These are phyloP conservation scores for Disparrhopalites patrizii DNA, from an alignment of 2,888 invertebrate species.

Conservation along the genomic window DNA sequence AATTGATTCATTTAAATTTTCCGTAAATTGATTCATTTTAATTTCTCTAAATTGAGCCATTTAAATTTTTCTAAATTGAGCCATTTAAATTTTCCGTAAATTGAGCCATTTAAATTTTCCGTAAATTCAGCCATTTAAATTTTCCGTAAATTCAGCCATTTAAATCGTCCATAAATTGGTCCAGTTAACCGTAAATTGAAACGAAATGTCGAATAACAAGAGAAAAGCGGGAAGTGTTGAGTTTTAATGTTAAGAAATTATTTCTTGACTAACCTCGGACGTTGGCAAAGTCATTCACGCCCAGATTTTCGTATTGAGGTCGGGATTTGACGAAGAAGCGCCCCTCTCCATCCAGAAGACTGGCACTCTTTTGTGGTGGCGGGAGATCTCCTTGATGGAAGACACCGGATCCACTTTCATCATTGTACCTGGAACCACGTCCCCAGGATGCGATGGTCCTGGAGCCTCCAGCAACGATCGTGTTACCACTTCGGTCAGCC, in stretches of 20 bases:
- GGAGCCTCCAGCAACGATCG: conserved; percentile 29
- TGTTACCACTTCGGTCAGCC: conserved; percentile 9
- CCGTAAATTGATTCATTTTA: too few relatives aligned
- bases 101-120: too few relatives aligned
- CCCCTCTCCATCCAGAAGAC: conserved; percentile 37
- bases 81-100: too few relatives aligned
- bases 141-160: not conserved
- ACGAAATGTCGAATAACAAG: not conserved
- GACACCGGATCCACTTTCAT: conserved; percentile 30
- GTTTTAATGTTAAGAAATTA: too few relatives aligned
- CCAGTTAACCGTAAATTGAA: not conserved
- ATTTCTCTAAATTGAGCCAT: too few relatives aligned
- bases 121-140: not conserved
- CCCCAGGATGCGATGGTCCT: conserved; percentile 36
- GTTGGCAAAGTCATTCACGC: conserved; percentile 32
- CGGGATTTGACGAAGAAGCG: conserved; percentile 38
- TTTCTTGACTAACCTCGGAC: conserved; percentile 35
- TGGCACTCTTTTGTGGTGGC: conserved; percentile 24
- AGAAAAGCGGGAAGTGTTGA: not conserved
- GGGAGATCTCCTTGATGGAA: conserved; percentile 31
- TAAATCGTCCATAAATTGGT: not conserved
- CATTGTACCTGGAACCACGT: conserved; percentile 40
- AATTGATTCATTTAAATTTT: too few relatives aligned
- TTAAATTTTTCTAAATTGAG: too few relatives aligned
- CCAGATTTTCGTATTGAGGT: conserved; percentile 37